Conservation (phyloP, 1,140 invertebrate species). For the Aphaenogaster ashmeadi region DNA sequence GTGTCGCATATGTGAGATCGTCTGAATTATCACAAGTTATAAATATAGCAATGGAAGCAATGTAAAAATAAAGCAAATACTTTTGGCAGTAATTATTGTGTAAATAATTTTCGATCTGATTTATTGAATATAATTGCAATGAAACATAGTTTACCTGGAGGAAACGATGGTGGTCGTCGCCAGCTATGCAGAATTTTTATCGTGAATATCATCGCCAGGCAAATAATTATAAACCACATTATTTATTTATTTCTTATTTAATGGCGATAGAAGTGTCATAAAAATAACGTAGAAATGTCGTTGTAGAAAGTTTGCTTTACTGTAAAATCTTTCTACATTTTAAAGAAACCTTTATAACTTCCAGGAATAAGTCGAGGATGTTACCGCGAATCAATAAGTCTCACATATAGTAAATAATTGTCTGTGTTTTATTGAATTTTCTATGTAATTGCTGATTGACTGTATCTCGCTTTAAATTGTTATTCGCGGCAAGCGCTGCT, state of each 20-base stretch:
- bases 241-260: slow-evolving; percentile 4
- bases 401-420: neutral
- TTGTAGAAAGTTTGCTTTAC: neutral
- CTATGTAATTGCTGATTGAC: neutral
- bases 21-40: neutral
- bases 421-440: neutral
- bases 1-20: neutral
- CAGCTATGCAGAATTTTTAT: slow-evolving; percentile 21
- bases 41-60: neutral
- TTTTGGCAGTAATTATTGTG: neutral
- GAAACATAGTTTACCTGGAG: slow-evolving; percentile 52
- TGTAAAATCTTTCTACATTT: neutral
- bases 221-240: slow-evolving; percentile 62
- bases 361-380: neutral
- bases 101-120: neutral
- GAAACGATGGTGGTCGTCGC: slow-evolving; percentile 38
- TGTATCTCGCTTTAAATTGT: neutral
- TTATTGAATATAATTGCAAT: neutral
- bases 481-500: neutral
- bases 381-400: neutral
- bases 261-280: neutral
- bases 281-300: too few species aligned
- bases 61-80: neutral
- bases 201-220: slow-evolving; percentile 5
- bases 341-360: neutral